Evolutionary conservation across 2,113 vertebrate species (phyloP), one percentile per base, ranked within the genome.

Genomic region (Centrocercus urophasianus): DNA sequence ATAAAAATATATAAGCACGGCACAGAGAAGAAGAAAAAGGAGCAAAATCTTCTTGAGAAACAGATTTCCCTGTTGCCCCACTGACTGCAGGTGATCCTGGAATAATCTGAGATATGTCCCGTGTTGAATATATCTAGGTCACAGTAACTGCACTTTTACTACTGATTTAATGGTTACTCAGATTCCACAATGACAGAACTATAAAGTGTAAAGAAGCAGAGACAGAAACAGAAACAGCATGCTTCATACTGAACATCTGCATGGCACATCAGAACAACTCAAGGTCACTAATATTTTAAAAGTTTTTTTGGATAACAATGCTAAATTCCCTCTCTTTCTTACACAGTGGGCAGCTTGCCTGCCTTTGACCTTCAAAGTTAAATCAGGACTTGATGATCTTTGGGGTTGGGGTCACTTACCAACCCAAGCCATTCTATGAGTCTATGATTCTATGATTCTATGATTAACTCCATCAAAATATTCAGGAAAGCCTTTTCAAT

Each of bases 61-160:
- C 5, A 61, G 56, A 13, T 17, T 25, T 69, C 9, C 38, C 6
- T 65, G 11, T 14, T 40, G 9, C 5, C 75, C 18, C 34, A 18
- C 10, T 34, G 28, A n/a, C 40, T 57, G 64, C 40, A 77, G 43
- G 64, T 63, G 24, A 64, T 43, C 21, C 54, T 61, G 43, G 32
- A 34, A 43, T 47, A 40, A 38, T 10, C 76, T 57, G 21, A 40
- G 34, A 64, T 24, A 9, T n/a, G 34, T 59, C 90, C 45, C 47
- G 34, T 42, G 0, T 1, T 36, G 47, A 30, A n/a, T 8, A 3
- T 6, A 7, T 36, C 66, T 75, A 34, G 16, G 5, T 38, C 38
- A 60, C 0, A 0, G 18, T 1, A 0, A 59, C 3, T 14, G 54
- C 36, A 13, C 1, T 64, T 91, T 24, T 71, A 21, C 2, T 42